These are phyloP conservation scores for Diarsia rubi DNA, from an alignment of 2,888 invertebrate genomes.

Conservation along the genomic window DNA sequence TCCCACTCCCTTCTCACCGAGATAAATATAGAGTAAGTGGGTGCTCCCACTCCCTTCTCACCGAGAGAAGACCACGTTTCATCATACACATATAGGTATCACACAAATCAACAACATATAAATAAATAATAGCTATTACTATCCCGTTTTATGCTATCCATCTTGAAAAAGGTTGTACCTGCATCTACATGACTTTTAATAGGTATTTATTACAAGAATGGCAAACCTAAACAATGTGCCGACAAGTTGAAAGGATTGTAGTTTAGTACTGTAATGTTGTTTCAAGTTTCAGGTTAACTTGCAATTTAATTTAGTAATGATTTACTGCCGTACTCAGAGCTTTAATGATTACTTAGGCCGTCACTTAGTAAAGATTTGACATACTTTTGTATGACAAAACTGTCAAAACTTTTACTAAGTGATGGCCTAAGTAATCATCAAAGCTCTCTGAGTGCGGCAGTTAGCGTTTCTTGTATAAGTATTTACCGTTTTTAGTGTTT, in stretches of 20 bases:
- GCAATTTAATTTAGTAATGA: slow-evolving; percentile 36
- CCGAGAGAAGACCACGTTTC: neutral
- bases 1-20: too few species aligned
- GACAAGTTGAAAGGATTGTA: slow-evolving; percentile 50
- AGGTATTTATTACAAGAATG: neutral
- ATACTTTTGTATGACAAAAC: too few species aligned
- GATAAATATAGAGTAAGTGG: too few species aligned
- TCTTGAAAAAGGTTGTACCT: neutral
- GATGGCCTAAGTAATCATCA: too few species aligned
- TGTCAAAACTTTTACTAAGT: too few species aligned
- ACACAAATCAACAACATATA: neutral
- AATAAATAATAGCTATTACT: neutral
- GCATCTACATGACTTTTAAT: neutral
- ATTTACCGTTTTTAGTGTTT: neutral
- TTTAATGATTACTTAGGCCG: too few species aligned
- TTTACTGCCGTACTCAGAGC: too few species aligned
- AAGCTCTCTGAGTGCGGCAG: too few species aligned
- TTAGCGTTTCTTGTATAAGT: neutral
- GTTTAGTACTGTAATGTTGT: slow-evolving; percentile 37
- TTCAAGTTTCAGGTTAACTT: slow-evolving; percentile 56
- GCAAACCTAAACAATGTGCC: slow-evolving; percentile 44
- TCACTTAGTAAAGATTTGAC: too few species aligned
- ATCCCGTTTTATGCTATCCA: neutral
- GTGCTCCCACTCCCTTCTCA: too few species aligned
- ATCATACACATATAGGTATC: neutral